Evolutionary conservation across 2,888 invertebrate species (phyloP), one percentile per base, ranked within the genome.

Genomic region (Hirtodrosophila alboralis): DNA sequence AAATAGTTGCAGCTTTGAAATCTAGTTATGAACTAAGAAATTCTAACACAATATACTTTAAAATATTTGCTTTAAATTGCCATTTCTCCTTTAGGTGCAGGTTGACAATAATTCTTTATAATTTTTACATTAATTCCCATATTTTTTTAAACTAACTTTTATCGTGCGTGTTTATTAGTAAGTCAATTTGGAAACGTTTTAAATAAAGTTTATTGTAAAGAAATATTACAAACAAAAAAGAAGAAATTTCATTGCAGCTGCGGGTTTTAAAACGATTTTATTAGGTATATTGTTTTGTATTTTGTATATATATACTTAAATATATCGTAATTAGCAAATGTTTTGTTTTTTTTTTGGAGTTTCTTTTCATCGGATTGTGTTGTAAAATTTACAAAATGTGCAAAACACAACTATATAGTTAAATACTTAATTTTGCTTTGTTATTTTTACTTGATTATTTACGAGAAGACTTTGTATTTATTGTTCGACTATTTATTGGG

Each of bases 301-400:
- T 33, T 53, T 69, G 74, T 69, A 67, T 60, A 70, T 67, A 62
- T 68, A 73, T 47, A 41, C 5, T 18, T 43, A 57, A 31, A 52
- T 59, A 43, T 53, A 33, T 58, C 27, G 58, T 63, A 67, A 53
- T 69, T 74, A 69, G 65, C 61, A 73, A 69, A 72, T n/a, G 18
- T 21, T 21, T 21, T 21, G 18, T 21, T 21, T 3, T 61, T 13
- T 64, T 62, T 75, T 60, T 59, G 45, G 60, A 56, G 14, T 49
- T 66, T 75, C 36, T 16, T n/a, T n/a, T 68, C 27, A 56, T 58
- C 51, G 47, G 52, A 67, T 61, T 38, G 77, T 80, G 80, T 81
- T 79, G 81, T 79, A 79, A 78, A 80, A 65, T 73, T 73, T 79
- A 78, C 75, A 80, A 79, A 79, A 79, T 83, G 78, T 79, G 77